Evolutionary conservation across 2,888 invertebrate genomes (phyloP).

Genomic region (Chaitophorus viminalis): DNA sequence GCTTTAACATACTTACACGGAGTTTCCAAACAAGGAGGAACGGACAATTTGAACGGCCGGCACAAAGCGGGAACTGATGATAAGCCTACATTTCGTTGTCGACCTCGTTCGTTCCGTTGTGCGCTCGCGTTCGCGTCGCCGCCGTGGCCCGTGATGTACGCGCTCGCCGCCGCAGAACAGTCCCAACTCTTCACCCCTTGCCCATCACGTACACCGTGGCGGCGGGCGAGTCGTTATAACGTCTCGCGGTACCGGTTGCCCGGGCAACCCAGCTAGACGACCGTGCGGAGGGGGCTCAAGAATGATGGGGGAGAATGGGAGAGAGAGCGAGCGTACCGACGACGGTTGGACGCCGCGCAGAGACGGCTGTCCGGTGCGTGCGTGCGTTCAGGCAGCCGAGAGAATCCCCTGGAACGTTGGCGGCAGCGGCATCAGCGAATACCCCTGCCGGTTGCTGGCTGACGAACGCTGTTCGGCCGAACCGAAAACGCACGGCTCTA

Average conservation of each 20-base stretch:
- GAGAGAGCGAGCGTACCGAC: background rate
- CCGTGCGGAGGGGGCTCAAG: background rate
- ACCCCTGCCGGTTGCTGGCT: background rate
- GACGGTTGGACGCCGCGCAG: background rate
- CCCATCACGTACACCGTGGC: too few relatives aligned
- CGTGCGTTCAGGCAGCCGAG: background rate
- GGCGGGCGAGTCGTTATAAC: background rate
- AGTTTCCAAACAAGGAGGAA: slow-evolving; percentile 64
- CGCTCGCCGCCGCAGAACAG: background rate
- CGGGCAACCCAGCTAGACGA: background rate
- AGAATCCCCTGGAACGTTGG: slow-evolving; percentile 29
- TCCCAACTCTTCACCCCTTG: background rate
- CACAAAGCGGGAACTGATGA: slow-evolving; percentile 64
- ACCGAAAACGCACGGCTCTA: background rate
- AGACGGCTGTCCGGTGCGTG: background rate
- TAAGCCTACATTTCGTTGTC: slow-evolving; percentile 69
- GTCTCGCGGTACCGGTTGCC: slow-evolving; percentile 19
- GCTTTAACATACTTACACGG: slow-evolving; percentile 59
- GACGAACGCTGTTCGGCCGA: slow-evolving; percentile 47
- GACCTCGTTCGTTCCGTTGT: slow-evolving; percentile 70
- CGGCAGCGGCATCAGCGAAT: background rate
- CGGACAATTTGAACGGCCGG: slow-evolving; percentile 63
- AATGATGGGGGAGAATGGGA: background rate
- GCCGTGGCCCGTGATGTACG: slow-evolving; percentile 31
- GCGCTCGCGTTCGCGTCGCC: slow-evolving; percentile 60